Base-by-base conservation (phyloP, 2,888 invertebrate genomes). In the Pseudeuparius sepicola region DNA sequence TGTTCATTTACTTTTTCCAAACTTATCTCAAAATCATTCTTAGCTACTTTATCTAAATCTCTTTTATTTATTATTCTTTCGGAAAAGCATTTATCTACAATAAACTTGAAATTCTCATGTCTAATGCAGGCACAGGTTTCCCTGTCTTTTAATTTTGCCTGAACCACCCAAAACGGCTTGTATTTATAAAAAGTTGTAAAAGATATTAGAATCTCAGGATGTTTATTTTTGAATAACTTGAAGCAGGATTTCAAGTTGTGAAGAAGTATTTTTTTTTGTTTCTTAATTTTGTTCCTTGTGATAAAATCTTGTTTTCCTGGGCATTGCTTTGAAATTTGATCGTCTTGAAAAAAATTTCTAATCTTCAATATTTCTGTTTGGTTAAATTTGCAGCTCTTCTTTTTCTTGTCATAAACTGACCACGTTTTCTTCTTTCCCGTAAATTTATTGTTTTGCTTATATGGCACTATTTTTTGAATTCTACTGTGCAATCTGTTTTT, bases 241-340 rank as follows among this genome's bases (percentile, higher is more conserved):
- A 15, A 36, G 14, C 4, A 27, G 18, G 15, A 15, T 27, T 16
- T n/a, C n/a, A n/a, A n/a, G n/a, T n/a, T n/a, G n/a, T n/a, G n/a
- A n/a, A 34, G 16, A 14, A 34, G 25, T n/a, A 34, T 16, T 28
- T 30, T 16, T 34, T 28, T 37, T 29, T 37, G 37, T 29, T 37
- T 36, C 16, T 20, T 30, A 20, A 35, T 31, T 18, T 18, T 17
- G 14, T 17, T 16, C 23, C 23, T 35, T 14, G 20, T 10, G 16
- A 39, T 14, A 38, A 23, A 30, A 20, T 35, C 14, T 35, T 12
- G 31, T 25, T 39, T 31, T 3, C 14, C 31, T 11, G 27, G 20
- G 20, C 35, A 39, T 14, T 24, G 23, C 18, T 16, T 35, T 9
- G 30, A 20, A 9, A 31, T 17, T 5, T 31, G 13, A 11, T 31